These are phyloP conservation scores for Mallotus villosus DNA, from an alignment of 2,797 vertebrate genomes.

Conservation along the genomic window DNA sequence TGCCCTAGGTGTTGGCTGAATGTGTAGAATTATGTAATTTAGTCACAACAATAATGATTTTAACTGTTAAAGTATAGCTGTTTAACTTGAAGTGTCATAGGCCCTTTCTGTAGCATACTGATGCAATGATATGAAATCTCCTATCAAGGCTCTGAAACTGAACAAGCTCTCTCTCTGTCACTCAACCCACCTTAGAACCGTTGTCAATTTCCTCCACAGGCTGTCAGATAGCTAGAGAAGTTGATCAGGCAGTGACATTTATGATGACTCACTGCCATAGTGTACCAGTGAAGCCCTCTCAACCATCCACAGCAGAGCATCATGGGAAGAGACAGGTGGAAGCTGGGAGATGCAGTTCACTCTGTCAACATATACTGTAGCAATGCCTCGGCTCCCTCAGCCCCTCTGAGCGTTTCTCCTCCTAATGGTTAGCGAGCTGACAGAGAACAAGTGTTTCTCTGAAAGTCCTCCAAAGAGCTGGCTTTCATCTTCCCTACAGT, in stretches of 20 bases:
- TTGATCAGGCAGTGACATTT: background rate
- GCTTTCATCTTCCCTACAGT: conserved; percentile 31
- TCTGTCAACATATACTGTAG: conserved; percentile 26
- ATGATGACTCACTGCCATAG: background rate
- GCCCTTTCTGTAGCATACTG: conserved; percentile 15
- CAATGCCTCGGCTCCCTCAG: conserved; percentile 13
- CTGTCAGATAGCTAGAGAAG: background rate
- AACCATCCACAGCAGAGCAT: conserved; percentile 2
- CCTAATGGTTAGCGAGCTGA: conserved; percentile 27
- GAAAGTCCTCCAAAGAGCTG: conserved; percentile 38
- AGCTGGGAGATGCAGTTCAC: background rate
- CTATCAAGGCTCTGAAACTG: background rate
- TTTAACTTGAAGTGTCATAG: conserved; percentile 13
- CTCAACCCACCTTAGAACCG: conserved; percentile 2
- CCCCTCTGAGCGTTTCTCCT: conserved; percentile 38
- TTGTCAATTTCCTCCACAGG: background rate
- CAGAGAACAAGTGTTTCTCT: conserved; percentile 34
- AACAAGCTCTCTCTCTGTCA: background rate
- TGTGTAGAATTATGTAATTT: too few relatives aligned
- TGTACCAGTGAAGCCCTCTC: background rate
- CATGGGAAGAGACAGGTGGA: background rate
- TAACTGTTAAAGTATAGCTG: background rate
- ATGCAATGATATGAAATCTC: conserved; percentile 23
- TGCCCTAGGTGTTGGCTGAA: too few relatives aligned
- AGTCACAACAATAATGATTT: too few relatives aligned